Base-by-base conservation (phyloP, 2,888 invertebrate species). In the Dicyrtomina minuta region DNA sequence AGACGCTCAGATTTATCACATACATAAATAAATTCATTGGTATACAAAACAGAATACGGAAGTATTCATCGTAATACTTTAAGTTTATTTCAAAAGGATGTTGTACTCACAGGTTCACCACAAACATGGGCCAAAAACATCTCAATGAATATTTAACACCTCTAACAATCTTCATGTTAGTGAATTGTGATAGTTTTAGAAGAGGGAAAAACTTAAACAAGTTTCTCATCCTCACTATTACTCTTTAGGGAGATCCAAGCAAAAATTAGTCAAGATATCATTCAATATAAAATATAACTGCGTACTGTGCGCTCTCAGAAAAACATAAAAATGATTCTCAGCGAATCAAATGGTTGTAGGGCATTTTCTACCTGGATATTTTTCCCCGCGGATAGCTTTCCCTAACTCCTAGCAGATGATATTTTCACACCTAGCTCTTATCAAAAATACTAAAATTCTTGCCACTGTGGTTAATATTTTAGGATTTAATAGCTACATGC, bases 41-140 rank as follows among this genome's bases (percentile, higher is more conserved):
- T 17, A 17, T 12, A 46, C 46, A 20, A 41, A 22, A 49, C 46
- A 65, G 55, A 65, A 65, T 55, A 65, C 65, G 65, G 65, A 65
- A 65, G 65, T 65, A 65, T 65, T 55, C 65, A 65, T 65, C 65
- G 20, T 60, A 17, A 3, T 44, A 24, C 44, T 17, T 20, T 13
- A 44, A 26, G 33, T 65, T 65, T 65, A 65, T 65, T 53, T 65
- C 65, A 65, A 65, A 65, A 65, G 65, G 65, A 65, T 55, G 55
- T 65, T 53, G 55, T 65, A 53, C 55, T 24, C 53, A 39, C 39
- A 64, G 51, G 13, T 20, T 53, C 64, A 64, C 39, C 46, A 64
- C 39, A 53, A 64, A 64, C 39, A 62, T 6, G 13, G 41, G 39
- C 10, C 39, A 53, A 53, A 13, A 17, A 46, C 49, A 62, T 49